Base-by-base conservation (phyloP, 2,888 invertebrate genomes). In the Acanthococcus lagerstroemiae region DNA sequence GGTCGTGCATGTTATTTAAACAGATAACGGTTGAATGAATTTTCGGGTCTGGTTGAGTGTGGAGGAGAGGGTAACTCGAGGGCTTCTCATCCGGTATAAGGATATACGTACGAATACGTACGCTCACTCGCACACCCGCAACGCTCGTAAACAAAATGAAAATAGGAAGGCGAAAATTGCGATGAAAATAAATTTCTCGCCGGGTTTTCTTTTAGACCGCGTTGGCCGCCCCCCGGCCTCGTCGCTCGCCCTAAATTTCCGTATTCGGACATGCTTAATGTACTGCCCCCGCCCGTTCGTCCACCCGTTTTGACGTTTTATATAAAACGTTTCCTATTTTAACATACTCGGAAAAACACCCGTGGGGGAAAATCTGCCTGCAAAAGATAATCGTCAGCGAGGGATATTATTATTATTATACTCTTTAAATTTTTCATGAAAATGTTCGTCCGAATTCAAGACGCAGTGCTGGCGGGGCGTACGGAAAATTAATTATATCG, bases 81-180 rank as follows among this genome's bases (percentile, higher is more conserved):
- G 17, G 50, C 9, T 50, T 19, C 50, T 19, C 4, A 9, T 21
- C 19, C 19, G 9, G 50, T 12, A n/a, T 50, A 50, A 50, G 19
- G 50, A 50, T 50, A 50, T 19, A 3, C 3, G 12, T 37, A 37
- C 37, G n/a, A n/a, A 50, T 19, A 3, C 3, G 12, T 37, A 37
- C 37, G n/a, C 37, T 2, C 37, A 37, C 2, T 37, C 37, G 37
- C 37, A 9, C 37, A 37, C 2, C n/a, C 37, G 37, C 37, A 9
- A n/a, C n/a, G n/a, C n/a, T n/a, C n/a, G n/a, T n/a, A n/a, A n/a
- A n/a, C 26, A 54, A 37, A 56, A 37, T 56, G 56, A 56, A 56
- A 56, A 56, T 56, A 54, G 54, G 24, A 54, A 56, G 56, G 55
- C 55, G 55, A 56, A 56, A 56, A 56, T 56, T 37, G 56, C 56